Evolutionary conservation across 1,140 invertebrate species (phyloP).

Genomic region (Glossosoma conforme): DNA sequence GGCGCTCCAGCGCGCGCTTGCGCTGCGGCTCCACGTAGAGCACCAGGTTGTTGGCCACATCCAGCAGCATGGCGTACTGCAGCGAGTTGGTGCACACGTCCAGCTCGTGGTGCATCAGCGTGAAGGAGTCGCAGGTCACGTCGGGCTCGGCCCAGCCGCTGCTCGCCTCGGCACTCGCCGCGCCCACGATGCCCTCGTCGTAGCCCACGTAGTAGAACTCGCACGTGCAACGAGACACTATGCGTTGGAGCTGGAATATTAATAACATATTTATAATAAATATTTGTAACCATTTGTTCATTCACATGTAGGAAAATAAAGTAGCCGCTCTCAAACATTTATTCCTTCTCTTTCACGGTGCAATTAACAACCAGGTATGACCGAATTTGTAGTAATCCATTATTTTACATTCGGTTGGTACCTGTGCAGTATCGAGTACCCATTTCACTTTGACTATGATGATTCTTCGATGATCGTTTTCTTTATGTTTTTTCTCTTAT

Average conservation of each 20-base stretch:
- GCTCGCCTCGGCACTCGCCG: conserved; percentile 32
- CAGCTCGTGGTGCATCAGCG: conserved; percentile 95
- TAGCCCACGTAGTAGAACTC: conserved; percentile 98
- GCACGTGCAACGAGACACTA: conserved; percentile 94
- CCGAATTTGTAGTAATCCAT: no score
- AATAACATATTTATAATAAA: no score
- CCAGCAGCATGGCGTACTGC: conserved; percentile 93
- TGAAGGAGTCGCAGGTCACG: conserved; percentile 92
- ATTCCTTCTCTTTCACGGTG: no score
- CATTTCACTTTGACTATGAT: no score
- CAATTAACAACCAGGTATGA: no score
- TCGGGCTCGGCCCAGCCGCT: conserved; percentile 73
- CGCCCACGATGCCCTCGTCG: conserved; percentile 51
- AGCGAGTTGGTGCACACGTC: conserved; percentile 96
- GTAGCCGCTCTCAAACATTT: no score
- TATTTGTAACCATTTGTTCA: no score
- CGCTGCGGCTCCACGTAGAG: conserved; percentile 94
- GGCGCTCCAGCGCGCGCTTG: conserved; percentile 82
- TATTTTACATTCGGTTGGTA: no score
- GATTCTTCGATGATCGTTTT: no score
- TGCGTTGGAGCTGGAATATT: conserved; percentile 76
- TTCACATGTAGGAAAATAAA: no score
- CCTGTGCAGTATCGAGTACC: no score
- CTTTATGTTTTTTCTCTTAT: no score
- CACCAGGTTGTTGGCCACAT: conserved; percentile 95